These are phyloP conservation scores for Patella vulgata DNA, from an alignment of 1,140 invertebrate genomes.

Conservation along the genomic window DNA sequence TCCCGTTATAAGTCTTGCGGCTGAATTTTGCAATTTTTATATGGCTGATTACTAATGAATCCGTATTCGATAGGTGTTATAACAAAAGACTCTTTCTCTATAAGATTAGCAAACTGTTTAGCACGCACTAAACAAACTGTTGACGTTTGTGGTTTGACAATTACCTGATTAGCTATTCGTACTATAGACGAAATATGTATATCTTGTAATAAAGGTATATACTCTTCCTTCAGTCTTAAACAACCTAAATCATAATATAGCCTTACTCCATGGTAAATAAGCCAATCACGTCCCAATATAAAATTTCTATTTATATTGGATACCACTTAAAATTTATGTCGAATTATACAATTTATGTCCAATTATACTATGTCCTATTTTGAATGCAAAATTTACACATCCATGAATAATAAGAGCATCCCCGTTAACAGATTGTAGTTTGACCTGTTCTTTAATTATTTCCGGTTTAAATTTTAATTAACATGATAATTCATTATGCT, in stretches of 20 bases:
- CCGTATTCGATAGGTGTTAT: not conserved
- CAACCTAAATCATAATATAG: too few species aligned
- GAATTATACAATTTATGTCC: too few species aligned
- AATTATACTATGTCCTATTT: constrained; percentile 1
- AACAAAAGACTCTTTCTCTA: not conserved
- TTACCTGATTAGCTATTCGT: not conserved
- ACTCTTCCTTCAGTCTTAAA: not conserved
- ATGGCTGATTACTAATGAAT: constrained; percentile 18
- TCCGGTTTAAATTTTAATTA: constrained; percentile 10
- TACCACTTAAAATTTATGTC: constrained; percentile 10
- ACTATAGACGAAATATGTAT: constrained; percentile 21
- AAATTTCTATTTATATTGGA: constrained; percentile 6
- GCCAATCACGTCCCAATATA: constrained; percentile 15
- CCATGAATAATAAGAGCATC: constrained; percentile 2
- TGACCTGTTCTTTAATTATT: not conserved
- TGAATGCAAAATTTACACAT: not conserved
- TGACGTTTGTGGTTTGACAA: constrained; percentile 18
- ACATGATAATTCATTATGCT: constrained; percentile 4
- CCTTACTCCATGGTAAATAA: constrained; percentile 1
- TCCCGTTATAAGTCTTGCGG: too few species aligned
- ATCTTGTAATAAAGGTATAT: constrained; percentile 27
- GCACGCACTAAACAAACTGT: constrained; percentile 1
- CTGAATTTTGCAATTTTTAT: too few species aligned
- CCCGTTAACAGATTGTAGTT: constrained; percentile 11
- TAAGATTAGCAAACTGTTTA: not conserved